Evolutionary conservation across 2,888 invertebrate genomes (phyloP).

Genomic region (Pseudolycoriella hygida): DNA sequence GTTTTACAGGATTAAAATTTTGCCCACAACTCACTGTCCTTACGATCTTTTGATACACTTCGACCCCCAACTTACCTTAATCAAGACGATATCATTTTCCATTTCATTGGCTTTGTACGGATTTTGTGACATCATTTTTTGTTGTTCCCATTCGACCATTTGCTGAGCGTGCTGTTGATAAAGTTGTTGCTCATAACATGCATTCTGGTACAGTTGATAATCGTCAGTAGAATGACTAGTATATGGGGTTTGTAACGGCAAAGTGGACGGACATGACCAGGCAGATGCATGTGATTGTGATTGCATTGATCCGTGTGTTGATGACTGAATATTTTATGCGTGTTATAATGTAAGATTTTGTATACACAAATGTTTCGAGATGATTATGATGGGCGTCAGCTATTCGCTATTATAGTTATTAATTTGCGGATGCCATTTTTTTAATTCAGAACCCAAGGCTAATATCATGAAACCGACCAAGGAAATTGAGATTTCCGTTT

Average conservation of each 20-base stretch:
- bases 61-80: slow-evolving; percentile 22
- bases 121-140: slow-evolving; percentile 24
- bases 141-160: slow-evolving; percentile 36
- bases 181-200: slow-evolving; percentile 6
- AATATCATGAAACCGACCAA: too few species aligned
- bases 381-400: too few species aligned
- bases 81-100: slow-evolving; percentile 27
- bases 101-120: slow-evolving; percentile 19
- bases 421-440: too few species aligned
- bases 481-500: too few species aligned
- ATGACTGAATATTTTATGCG: slow-evolving; percentile 14
- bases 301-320: slow-evolving; percentile 14
- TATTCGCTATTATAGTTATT: too few species aligned
- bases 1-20: too few species aligned
- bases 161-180: slow-evolving; percentile 23
- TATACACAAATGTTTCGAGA: too few species aligned
- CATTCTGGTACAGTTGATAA: slow-evolving; percentile 1
- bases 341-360: too few species aligned
- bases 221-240: background rate
- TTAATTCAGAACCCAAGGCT: too few species aligned
- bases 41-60: background rate
- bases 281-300: slow-evolving; percentile 19
- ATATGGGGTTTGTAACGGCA: too few species aligned
- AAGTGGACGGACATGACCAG: slow-evolving; percentile 11
- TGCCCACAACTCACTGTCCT: too few species aligned